Evolutionary conservation across 64 coral and sea anemone species (phyloP), one percentile per base, ranked within the genome.

Genomic region (Stichodactyla helianthus): DNA sequence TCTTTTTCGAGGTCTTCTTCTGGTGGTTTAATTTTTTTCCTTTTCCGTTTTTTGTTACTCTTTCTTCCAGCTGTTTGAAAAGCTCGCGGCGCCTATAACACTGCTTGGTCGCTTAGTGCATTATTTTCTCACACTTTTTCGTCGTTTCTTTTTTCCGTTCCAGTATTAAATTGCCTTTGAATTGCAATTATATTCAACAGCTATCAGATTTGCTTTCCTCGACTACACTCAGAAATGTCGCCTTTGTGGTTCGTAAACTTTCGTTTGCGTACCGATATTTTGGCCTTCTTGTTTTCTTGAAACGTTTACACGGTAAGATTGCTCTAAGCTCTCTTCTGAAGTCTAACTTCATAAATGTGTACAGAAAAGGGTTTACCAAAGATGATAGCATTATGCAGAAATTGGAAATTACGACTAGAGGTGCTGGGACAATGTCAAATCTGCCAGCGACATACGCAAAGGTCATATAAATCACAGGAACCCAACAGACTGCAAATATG

Each of bases 271-370:
- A 53, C 15, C 78, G 35, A 13, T 19, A 50, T 7, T 54, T 22
- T 50, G 78, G 78, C 19, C 78, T 81, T 52, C 50, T 22, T 10
- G 50, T 52, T 14, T 81, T 28, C 18, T 81, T 81, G 15, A 81
- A 81, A 12, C 78, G 89, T 54, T 85, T 85, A 60, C 89, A 71
- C 14, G 67, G 83, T 50, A 90, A 25, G 61, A 90, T 90, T 90
- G 85, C 86, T 16, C 71, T 82, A 19, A 91, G 27, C 10, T 79
- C 90, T 53, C 79, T 57, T 10, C 77, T 84, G 77, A 91, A 91
- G 50, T 91, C 90, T 6, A 86, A 60, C 64, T 91, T 91, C 90
- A 91, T 91, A 52, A 91, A 91, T 12, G 90, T 86, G 19, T 91
- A 91, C 20, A 91, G 55, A 26, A 91, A 55, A 20, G 90, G 90